Evolutionary conservation across 2,113 vertebrate species (phyloP).

Genomic region (Rhineura floridana): DNA sequence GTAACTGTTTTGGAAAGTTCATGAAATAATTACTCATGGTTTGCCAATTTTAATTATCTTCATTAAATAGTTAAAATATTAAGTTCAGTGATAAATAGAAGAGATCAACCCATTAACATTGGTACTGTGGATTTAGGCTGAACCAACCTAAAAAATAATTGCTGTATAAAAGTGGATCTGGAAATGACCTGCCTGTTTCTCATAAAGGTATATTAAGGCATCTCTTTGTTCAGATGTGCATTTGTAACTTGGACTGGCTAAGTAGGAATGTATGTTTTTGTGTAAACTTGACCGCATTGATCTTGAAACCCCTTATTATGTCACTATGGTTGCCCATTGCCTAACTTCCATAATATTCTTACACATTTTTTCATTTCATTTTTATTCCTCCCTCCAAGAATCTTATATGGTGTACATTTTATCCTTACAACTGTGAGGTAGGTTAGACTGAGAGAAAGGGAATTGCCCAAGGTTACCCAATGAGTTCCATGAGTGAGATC

Average conservation of each 20-base stretch:
- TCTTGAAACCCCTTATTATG: background rate
- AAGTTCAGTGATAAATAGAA: background rate
- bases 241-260: background rate
- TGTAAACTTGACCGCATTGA: background rate
- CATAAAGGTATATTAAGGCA: background rate
- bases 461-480: background rate
- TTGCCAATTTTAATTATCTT: background rate
- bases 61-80: background rate
- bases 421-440: background rate
- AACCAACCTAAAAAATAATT: rapidly evolving
- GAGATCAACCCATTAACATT: rapidly evolving
- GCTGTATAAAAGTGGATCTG: constrained; percentile 17
- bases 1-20: background rate
- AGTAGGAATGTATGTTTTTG: background rate
- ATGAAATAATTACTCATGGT: background rate
- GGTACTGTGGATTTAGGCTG: rapidly evolving
- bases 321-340: background rate
- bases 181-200: background rate
- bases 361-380: background rate
- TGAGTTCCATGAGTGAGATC: background rate
- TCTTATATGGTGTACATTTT: background rate
- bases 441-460: background rate
- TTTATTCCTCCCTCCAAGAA: background rate
- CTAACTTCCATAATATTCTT: background rate
- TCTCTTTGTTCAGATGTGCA: background rate